Conservation (phyloP, 2,113 vertebrate species). For the Astur gentilis region DNA sequence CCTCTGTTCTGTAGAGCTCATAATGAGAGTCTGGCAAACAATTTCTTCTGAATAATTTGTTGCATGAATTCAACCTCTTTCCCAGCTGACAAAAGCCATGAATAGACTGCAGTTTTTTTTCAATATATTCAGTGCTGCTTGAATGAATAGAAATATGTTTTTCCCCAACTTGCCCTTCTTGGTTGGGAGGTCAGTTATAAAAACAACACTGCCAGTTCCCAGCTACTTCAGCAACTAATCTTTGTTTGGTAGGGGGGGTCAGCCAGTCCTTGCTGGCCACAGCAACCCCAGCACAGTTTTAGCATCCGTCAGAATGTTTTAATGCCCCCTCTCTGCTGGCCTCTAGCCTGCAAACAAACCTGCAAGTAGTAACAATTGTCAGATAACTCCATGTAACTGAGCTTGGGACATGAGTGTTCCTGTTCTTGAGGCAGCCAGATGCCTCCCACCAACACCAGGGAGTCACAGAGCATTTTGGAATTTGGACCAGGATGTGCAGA, state of each 20-base stretch:
- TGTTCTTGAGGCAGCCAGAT: background rate
- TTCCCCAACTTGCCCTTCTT: background rate
- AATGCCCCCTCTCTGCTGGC: background rate
- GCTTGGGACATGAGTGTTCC: background rate
- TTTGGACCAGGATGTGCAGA: background rate
- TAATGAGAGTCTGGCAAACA: conserved; percentile 36
- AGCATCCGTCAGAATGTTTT: background rate
- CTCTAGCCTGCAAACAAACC: background rate
- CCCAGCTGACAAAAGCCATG: background rate
- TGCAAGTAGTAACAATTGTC: background rate
- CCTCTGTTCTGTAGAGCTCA: background rate
- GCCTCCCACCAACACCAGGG: background rate
- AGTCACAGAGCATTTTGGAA: background rate
- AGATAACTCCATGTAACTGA: background rate
- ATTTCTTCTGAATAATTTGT: conserved; percentile 40
- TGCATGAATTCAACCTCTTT: background rate
- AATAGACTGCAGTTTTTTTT: background rate
- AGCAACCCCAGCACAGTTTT: background rate
- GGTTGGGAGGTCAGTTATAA: background rate
- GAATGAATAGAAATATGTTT: background rate
- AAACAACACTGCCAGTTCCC: background rate
- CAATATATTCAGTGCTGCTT: background rate
- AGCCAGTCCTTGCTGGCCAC: background rate
- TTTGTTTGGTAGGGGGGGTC: background rate
- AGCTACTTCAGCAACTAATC: background rate